A percentile compares a stretch with the other conserved stretches of the same genome.
phyloP scores from a whole-genome alignment of 2,797 vertebrate species.

The Myotis daubentonii region DNA sequence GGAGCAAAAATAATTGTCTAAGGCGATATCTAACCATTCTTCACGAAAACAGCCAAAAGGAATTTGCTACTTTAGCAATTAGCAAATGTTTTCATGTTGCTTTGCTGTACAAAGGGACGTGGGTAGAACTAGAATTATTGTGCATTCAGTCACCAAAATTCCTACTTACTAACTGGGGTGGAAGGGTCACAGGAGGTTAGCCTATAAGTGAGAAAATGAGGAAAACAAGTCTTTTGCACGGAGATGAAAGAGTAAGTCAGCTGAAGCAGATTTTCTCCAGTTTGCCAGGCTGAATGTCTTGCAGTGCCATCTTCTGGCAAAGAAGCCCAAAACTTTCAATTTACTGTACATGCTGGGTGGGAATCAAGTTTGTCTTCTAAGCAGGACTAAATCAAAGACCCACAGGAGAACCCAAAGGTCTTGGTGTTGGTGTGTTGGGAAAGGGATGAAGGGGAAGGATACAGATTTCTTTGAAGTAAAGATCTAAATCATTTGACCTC shows the following conservation, averaged over 20 bases:
- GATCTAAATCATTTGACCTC: background rate
- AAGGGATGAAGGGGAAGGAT: background rate
- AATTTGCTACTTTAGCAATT: slow-evolving; percentile 13
- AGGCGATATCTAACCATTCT: background rate
- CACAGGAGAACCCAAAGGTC: background rate
- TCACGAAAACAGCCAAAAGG: background rate
- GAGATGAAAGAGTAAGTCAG: background rate
- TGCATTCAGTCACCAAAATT: slow-evolving; percentile 46
- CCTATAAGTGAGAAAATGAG: background rate
- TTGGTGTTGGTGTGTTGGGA: background rate
- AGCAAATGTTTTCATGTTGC: background rate
- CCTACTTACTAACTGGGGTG: slow-evolving; percentile 3
- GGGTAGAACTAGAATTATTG: slow-evolving; percentile 7
- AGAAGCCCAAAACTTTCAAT: background rate
- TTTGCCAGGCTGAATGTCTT: slow-evolving; percentile 9
- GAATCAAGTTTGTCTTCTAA: background rate
- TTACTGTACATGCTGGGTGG: background rate
- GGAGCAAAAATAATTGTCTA: slow-evolving; percentile 28
- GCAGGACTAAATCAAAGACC: background rate
- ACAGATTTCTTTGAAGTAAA: background rate
- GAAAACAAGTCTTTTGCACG: background rate
- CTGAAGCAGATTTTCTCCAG: background rate
- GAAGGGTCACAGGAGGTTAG: background rate
- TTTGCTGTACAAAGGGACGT: background rate
- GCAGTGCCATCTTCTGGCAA: slow-evolving; percentile 63